Conservation (phyloP, 2,113 vertebrate species). For the Sinocyclocheilus anshuiensis region DNA sequence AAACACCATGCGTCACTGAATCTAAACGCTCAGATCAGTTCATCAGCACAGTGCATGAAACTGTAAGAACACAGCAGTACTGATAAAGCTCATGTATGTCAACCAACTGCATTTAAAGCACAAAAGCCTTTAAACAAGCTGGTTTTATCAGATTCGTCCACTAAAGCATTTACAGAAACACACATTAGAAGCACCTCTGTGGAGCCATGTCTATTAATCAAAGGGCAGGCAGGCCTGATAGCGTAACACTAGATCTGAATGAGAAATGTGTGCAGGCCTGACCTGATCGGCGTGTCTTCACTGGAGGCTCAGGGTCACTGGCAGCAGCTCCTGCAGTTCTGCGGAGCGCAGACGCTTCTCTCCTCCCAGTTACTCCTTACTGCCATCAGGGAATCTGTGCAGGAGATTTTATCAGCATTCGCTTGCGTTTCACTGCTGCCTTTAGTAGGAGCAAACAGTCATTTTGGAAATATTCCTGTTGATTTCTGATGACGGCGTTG, state of each 20-base stretch:
- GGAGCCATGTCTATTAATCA: not conserved
- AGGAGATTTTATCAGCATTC: slow-evolving; percentile 45
- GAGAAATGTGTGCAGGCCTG: slow-evolving; percentile 27
- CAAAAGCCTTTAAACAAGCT: not conserved
- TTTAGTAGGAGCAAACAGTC: not conserved
- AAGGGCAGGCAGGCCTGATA: slow-evolving; percentile 52
- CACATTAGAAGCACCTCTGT: not conserved
- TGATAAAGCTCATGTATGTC: not conserved
- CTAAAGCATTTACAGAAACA: not conserved
- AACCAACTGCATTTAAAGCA: not conserved
- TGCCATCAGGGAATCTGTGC: slow-evolving; percentile 51
- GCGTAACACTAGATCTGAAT: slow-evolving; percentile 1
- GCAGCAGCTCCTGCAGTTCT: slow-evolving; percentile 48
- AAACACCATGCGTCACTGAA: slow-evolving; percentile 53
- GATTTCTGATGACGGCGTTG: not conserved
- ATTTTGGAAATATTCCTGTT: not conserved
- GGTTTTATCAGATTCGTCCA: not conserved
- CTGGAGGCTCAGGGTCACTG: slow-evolving; percentile 47
- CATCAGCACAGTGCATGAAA: slow-evolving; percentile 48
- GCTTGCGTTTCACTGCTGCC: not conserved
- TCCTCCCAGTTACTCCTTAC: slow-evolving; percentile 64
- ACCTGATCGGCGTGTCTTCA: slow-evolving; percentile 41
- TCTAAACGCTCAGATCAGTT: slow-evolving; percentile 34
- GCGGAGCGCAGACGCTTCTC: slow-evolving; percentile 48
- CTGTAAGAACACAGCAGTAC: not conserved